Evolutionary conservation across 2,113 vertebrate species (phyloP).

Genomic region (Procavia capensis): DNA sequence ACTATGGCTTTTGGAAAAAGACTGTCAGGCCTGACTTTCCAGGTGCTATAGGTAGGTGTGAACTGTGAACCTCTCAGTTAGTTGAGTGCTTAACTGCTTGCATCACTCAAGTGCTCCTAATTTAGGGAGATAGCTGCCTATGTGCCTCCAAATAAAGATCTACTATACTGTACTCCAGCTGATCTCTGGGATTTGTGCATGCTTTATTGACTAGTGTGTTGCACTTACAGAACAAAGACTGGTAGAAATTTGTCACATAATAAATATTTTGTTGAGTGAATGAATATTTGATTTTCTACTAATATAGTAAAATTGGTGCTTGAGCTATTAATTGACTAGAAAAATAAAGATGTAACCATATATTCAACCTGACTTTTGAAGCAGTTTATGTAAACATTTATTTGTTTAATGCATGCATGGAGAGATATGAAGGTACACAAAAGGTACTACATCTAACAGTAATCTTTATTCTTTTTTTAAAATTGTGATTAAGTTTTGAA

Average conservation of each 20-base stretch:
- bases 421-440: neutral
- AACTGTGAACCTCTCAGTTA: neutral
- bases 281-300: neutral
- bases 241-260: neutral
- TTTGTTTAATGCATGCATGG: neutral
- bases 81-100: no score
- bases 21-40: neutral
- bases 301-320: neutral
- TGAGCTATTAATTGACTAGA: neutral
- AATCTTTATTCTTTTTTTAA: conserved; percentile 15
- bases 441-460: neutral
- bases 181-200: neutral
- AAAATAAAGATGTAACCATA: neutral
- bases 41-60: neutral
- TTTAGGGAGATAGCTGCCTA: neutral
- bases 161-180: neutral
- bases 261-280: neutral
- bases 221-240: neutral
- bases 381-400: neutral
- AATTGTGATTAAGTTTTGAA: no score
- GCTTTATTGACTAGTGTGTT: neutral
- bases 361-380: neutral
- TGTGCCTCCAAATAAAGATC: neutral
- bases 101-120: neutral
- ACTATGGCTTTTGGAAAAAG: neutral